Evolutionary conservation across 2,888 invertebrate genomes (phyloP).

Genomic region (Orchesellides sinensis): DNA sequence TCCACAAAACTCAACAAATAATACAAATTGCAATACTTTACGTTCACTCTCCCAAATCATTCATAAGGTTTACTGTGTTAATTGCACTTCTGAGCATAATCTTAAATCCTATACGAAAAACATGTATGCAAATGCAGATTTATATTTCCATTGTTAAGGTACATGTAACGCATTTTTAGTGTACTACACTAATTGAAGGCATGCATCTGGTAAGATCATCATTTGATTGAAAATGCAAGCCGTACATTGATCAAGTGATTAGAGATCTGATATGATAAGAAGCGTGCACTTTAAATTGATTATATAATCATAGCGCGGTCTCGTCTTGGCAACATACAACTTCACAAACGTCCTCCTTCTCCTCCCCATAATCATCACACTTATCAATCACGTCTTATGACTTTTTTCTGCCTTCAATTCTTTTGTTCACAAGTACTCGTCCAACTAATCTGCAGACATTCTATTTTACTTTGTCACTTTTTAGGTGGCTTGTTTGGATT

Average conservation of each 20-base stretch:
- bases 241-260: too few species aligned
- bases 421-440: not conserved
- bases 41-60: not conserved
- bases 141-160: too few species aligned
- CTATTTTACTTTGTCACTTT: not conserved
- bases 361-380: not conserved
- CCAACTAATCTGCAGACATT: too few species aligned
- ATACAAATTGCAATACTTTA: not conserved
- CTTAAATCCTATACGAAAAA: not conserved
- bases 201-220: too few species aligned
- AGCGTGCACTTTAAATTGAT: not conserved
- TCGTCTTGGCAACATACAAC: not conserved
- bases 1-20: not conserved
- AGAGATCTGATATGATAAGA: too few species aligned
- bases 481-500: not conserved
- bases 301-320: not conserved
- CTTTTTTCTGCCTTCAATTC: not conserved
- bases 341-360: not conserved
- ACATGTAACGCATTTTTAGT: too few species aligned
- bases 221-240: too few species aligned
- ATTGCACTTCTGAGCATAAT: not conserved
- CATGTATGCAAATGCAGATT: too few species aligned
- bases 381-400: not conserved
- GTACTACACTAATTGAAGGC: too few species aligned
- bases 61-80: not conserved